Percentiles rank a stretch among this genome's conserved stretches.
Conservation (phyloP, 2,113 vertebrate species). For the Cheirogaleus medius region DNA sequence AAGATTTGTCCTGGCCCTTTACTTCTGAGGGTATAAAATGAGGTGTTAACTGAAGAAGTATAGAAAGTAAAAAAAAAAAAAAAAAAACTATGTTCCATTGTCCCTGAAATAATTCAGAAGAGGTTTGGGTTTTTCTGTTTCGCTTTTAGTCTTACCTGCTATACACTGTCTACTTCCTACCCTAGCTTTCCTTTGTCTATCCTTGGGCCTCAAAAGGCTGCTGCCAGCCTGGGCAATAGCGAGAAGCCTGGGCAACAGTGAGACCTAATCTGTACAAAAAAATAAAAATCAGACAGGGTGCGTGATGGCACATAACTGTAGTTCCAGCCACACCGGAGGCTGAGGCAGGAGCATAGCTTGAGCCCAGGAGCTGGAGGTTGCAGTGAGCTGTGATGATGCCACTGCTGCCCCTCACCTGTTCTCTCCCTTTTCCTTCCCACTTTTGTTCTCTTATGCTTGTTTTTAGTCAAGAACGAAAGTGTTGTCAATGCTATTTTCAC, state of each 20-base stretch:
- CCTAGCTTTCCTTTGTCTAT: not conserved
- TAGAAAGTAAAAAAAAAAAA: not conserved
- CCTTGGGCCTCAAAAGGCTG: not conserved
- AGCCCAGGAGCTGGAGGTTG: no score
- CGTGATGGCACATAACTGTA: no score
- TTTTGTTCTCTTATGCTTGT: not conserved
- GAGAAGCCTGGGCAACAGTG: no score
- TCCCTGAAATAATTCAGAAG: not conserved
- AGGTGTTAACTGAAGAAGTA: not conserved
- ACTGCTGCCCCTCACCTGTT: not conserved
- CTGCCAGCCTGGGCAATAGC: no score
- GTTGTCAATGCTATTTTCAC: not conserved
- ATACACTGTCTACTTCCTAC: not conserved
- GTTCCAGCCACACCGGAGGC: no score
- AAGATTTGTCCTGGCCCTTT: not conserved
- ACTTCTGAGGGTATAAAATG: not conserved
- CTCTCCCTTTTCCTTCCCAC: not conserved
- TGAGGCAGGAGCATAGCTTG: no score
- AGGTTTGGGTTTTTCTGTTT: not conserved
- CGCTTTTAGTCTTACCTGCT: not conserved
- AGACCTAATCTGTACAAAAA: no score
- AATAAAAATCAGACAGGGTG: no score
- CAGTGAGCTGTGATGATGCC: no score
- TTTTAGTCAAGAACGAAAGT: not conserved
- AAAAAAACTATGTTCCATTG: not conserved